These are phyloP conservation scores for Psittacula derbiana DNA, from an alignment of 2,797 vertebrate species.

Conservation along the genomic window DNA sequence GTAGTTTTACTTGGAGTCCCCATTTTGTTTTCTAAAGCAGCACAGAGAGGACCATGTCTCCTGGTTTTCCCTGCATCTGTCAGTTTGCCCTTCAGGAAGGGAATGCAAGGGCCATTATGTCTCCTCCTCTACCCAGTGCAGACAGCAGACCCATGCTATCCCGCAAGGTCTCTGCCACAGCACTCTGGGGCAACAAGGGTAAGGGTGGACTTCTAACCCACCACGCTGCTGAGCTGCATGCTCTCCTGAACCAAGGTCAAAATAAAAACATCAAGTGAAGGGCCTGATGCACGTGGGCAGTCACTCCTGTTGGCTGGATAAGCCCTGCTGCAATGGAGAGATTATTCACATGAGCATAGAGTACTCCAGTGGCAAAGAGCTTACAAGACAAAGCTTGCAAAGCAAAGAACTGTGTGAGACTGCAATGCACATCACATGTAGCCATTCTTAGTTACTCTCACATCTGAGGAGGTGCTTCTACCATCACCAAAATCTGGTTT, in stretches of 20 bases:
- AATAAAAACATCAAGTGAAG: not conserved
- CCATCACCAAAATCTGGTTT: not conserved
- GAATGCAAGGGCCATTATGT: not conserved
- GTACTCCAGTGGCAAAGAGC: not conserved
- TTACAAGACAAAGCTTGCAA: not conserved
- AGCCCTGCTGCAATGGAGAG: not conserved
- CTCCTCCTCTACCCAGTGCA: not conserved
- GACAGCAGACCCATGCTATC: not conserved
- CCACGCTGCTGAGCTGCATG: not conserved
- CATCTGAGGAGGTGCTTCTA: not conserved
- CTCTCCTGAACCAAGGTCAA: not conserved
- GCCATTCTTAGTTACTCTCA: not conserved
- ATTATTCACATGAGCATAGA: not conserved
- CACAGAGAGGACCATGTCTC: not conserved
- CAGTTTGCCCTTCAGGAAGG: not conserved
- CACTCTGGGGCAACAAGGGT: not conserved
- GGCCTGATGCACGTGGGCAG: not conserved
- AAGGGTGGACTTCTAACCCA: not conserved
- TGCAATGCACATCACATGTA: accelerated
- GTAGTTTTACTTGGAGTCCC: not conserved
- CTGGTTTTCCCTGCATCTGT: not conserved
- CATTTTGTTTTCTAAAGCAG: not conserved
- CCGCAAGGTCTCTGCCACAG: not conserved
- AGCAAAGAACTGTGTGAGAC: not conserved
- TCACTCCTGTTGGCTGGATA: not conserved